phyloP scores from a whole-genome alignment of 2,888 invertebrate genomes.

The Formica aserva region DNA sequence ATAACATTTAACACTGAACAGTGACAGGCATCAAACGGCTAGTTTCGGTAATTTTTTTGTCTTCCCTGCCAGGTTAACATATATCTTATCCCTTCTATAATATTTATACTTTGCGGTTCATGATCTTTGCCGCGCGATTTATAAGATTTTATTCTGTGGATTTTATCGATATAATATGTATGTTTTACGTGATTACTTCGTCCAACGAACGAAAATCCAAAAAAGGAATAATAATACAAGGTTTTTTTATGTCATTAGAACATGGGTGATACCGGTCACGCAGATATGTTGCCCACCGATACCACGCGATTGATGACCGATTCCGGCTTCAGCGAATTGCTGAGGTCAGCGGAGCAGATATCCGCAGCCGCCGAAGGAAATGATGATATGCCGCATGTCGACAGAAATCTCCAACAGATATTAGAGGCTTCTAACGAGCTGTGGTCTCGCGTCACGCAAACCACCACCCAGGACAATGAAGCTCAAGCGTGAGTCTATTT shows the following conservation, averaged over 20 bases:
- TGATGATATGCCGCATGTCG: slow-evolving; percentile 94
- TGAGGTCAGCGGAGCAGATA: slow-evolving; percentile 96
- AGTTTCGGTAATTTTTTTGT: too few relatives aligned
- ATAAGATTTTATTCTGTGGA: background rate
- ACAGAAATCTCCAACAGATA: slow-evolving; percentile 96
- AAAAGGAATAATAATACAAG: too few relatives aligned
- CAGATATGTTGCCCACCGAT: slow-evolving; percentile 59
- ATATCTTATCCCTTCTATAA: background rate
- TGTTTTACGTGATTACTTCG: too few relatives aligned
- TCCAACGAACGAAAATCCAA: too few relatives aligned
- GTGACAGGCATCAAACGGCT: too few relatives aligned
- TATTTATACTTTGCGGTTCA: background rate
- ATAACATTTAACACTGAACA: too few relatives aligned
- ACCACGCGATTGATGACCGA: slow-evolving; percentile 71
- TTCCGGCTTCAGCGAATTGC: slow-evolving; percentile 93
- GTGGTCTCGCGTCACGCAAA: slow-evolving; percentile 94
- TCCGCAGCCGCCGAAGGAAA: slow-evolving; percentile 95
- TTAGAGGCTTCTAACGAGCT: slow-evolving; percentile 96
- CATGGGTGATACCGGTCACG: slow-evolving; percentile 60
- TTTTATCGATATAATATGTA: too few relatives aligned
- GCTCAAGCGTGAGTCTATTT: slow-evolving; percentile 89
- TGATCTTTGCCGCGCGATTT: slow-evolving; percentile 17
- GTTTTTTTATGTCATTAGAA: slow-evolving; percentile 26
- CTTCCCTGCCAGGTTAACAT: too few relatives aligned
- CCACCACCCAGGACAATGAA: slow-evolving; percentile 95